A percentile compares a stretch with the other conserved stretches of the same genome.
phyloP scores from a whole-genome alignment of 2,888 invertebrate genomes.

The Chloroclysta siterata region DNA sequence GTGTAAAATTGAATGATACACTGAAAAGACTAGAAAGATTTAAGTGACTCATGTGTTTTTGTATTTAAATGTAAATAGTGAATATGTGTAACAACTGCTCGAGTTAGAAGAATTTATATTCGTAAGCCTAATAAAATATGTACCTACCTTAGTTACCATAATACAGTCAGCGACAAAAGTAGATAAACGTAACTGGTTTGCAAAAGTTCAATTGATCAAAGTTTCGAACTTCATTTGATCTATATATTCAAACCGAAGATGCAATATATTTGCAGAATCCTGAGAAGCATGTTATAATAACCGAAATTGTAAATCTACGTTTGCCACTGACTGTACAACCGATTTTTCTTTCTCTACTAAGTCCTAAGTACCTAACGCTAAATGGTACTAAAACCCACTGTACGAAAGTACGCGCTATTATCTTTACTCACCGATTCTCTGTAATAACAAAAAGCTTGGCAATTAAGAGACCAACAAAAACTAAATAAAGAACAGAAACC shows the following conservation, averaged over 20 bases:
- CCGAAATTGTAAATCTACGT: background rate
- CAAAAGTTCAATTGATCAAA: no score
- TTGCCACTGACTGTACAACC: background rate
- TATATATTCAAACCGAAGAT: no score
- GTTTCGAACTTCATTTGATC: no score
- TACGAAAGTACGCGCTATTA: background rate
- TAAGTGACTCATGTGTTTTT: background rate
- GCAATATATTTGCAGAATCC: no score
- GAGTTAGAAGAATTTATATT: conserved; percentile 13
- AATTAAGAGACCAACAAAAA: conserved; percentile 48
- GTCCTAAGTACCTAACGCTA: background rate
- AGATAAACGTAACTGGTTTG: background rate
- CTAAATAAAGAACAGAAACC: conserved; percentile 42
- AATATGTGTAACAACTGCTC: conserved; percentile 5
- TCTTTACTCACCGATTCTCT: background rate
- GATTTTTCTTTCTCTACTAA: background rate
- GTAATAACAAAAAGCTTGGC: conserved; percentile 37
- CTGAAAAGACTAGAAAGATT: background rate
- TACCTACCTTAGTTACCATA: background rate
- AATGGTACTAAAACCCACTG: background rate
- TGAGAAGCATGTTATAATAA: no score
- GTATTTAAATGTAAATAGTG: conserved; percentile 27
- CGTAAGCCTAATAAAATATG: conserved; percentile 15
- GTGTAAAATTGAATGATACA: conserved; percentile 4
- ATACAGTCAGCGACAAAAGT: background rate